Conservation (phyloP, 2,888 invertebrate species). For the Rhorus exstirpatorius region DNA sequence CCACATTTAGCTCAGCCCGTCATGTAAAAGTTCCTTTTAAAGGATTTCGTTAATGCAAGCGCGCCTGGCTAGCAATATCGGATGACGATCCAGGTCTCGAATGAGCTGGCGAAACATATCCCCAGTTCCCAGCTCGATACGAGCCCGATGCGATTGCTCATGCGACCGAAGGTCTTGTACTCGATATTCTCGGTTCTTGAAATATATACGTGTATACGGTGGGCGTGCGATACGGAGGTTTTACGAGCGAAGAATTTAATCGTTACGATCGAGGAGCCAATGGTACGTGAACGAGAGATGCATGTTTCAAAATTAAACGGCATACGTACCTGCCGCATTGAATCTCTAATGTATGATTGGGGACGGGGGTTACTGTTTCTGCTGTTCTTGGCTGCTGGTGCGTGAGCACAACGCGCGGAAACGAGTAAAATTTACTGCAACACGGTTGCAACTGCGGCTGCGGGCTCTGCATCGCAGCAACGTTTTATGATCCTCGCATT, state of each 20-base stretch:
- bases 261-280: constrained; percentile 36
- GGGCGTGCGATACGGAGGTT: constrained; percentile 1
- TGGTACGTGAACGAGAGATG: constrained; percentile 18
- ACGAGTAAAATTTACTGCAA: constrained; percentile 68
- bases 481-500: constrained; percentile 64
- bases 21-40: no score
- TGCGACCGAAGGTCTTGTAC: not conserved
- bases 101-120: no score
- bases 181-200: not conserved
- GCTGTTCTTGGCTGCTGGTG: constrained; percentile 31
- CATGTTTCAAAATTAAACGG: constrained; percentile 43
- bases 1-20: no score
- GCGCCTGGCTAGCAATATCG: no score
- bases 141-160: no score
- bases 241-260: constrained; percentile 30
- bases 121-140: no score
- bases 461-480: constrained; percentile 40
- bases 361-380: not conserved
- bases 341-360: constrained; percentile 14
- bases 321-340: constrained; percentile 3
- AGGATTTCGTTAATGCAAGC: no score
- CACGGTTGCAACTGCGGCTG: constrained; percentile 65
- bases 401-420: constrained; percentile 58
- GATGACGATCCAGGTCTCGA: no score
- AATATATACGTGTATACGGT: not conserved